Base-by-base conservation (phyloP, 2,797 vertebrate genomes). In the Taeniopygia guttata region DNA sequence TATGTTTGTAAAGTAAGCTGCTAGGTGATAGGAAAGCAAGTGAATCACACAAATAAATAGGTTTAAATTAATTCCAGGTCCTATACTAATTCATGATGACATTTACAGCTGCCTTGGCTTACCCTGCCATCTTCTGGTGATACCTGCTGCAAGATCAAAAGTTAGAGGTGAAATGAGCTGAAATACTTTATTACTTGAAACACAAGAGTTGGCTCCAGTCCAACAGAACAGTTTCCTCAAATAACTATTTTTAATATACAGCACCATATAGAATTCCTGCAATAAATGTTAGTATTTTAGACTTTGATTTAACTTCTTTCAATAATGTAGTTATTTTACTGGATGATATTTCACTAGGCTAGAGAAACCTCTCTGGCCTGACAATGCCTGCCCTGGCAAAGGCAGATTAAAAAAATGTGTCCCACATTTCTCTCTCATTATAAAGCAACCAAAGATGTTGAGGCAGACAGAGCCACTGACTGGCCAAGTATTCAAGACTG, bases 91-190 rank as follows among this genome's bases (percentile, higher is more conserved):
- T 55, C 70, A 63, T 90, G 80, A 87, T 93, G 92, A 95, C 94
- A 94, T 97, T 96, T 94, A 95, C 91, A 95, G 92, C 96, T 97
- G 94, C 96, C 91, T 96, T 97, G 94, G 96, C 94, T 97, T 96
- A 97, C 94, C 94, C 96, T 96, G 96, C 95, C 96, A 97, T 97
- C 96, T 97, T 97, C 96, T 96, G 96, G 96, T 90, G 94, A 95
- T 97, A 97, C 94, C 95, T 97, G 80, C 87, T 2, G 4, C 91
- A 90, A 95, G 94, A 97, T 97, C 95, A 97, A 97, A 96, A 95
- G 84, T 87, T 92, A 84, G 89, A 95, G 91, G 94, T 94, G 89
- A 94, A 97, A 95, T 4, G 79, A 94, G 92, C 91, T 86, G 79
- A 95, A 94, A 93, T 93, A 88, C 72, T 96, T 96, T 96, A 96